phyloP scores from a whole-genome alignment of 1,140 invertebrate genomes.

The Lordiphosa clarofinis region DNA sequence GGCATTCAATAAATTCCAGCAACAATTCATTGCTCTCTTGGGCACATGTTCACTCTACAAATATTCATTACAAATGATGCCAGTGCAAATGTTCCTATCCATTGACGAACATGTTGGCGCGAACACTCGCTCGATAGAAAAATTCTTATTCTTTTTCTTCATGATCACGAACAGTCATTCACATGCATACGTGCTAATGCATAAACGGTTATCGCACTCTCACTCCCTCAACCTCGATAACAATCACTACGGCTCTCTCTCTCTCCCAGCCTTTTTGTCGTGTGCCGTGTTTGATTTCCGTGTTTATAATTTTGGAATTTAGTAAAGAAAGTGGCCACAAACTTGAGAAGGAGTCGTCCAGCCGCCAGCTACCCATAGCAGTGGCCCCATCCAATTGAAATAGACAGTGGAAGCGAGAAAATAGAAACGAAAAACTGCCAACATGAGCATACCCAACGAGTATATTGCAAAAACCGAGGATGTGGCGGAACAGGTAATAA shows the following conservation, averaged over 20 bases:
- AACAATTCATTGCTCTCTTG: no score
- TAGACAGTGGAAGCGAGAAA: conserved; percentile 12
- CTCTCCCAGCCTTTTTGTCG: conserved; percentile 39
- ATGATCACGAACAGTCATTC: no score
- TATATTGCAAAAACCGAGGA: conserved; percentile 95
- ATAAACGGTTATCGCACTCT: conserved; percentile 1
- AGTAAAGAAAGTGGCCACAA: conserved; percentile 19
- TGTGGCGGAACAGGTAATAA: conserved; percentile 92
- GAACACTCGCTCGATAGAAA: no score
- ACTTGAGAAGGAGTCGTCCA: conserved; percentile 13
- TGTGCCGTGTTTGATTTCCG: conserved; percentile 70
- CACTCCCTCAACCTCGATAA: conserved; percentile 26
- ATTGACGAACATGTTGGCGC: no score
- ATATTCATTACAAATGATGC: no score
- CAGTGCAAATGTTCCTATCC: no score
- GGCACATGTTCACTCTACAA: no score
- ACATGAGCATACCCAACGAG: conserved; percentile 91
- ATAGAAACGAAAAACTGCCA: conserved; percentile 41
- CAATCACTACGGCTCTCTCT: conserved; percentile 8
- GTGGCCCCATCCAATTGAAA: conserved; percentile 9
- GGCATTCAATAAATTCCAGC: no score
- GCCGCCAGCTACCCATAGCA: conserved; percentile 22
- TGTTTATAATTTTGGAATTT: conserved; percentile 69
- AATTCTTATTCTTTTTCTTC: no score
- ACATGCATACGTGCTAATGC: background rate